Base-by-base conservation (phyloP, 2,113 vertebrate species). In the Pungitius pungitius region DNA sequence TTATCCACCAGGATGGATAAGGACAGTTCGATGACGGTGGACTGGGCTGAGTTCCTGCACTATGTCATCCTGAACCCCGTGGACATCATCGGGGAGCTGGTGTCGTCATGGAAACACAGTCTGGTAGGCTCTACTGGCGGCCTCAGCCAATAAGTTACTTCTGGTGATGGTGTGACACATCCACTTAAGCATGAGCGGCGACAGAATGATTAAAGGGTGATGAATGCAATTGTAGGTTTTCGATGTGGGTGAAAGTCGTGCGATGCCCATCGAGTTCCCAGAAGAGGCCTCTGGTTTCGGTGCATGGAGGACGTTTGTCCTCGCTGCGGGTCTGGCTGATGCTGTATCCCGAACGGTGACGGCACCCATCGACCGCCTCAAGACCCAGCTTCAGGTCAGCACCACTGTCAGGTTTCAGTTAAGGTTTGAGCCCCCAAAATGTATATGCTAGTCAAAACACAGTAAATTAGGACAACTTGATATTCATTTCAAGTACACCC, bases 41-140 rank as follows among this genome's bases (percentile, higher is more conserved):
- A 93, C 82, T 94, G 93, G 93, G 83, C 17, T 1, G 92, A 94
- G 55, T 94, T 94, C 73, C 86, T 94, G 35, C 89, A 93, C 3
- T 82, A 94, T 17, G 75, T 94, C 66, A 87, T 93, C 80, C 80
- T 94, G 42, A 93, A 93, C 86, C 92, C 92, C 0, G 93, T 87
- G 67, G 90, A 93, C 52, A 66, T 85, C 82, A 90, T 94, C 11
- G 80, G 87, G 15, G 93, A 94, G 65, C 89, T 94, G 60, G 92
- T 94, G 59, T 89, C 89, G 0, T 94, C 91, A 0, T 94, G 93
- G 92, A 93, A 92, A 89, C 92, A 90, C 81, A 91, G 67, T 54
- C 62, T 93, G 90, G 93, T 94, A 75, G 82, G 59, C 56, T 14
- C 17, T 24, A 13, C 6, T 17, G 33, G 26, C 47, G 11, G 26